Conservation (phyloP, 2,888 invertebrate species). For the Netelia fuscicornis region DNA sequence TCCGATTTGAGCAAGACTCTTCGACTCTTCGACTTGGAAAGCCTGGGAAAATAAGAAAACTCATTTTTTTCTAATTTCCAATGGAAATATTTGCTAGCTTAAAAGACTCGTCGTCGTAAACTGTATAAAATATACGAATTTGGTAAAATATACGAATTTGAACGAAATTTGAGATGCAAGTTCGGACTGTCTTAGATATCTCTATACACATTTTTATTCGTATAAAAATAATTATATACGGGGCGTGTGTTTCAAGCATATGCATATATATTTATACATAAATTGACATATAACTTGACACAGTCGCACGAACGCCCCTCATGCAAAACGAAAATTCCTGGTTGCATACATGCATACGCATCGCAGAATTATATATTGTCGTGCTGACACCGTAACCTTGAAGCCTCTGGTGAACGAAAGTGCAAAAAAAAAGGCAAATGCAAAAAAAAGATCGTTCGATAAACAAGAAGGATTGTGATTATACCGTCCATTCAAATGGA, state of each 20-base stretch:
- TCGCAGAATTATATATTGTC: constrained; percentile 10
- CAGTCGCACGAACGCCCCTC: background rate
- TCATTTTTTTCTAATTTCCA: background rate
- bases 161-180: no score
- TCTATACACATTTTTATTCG: background rate
- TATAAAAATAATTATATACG: no score
- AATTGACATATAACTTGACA: background rate
- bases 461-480: constrained; percentile 5
- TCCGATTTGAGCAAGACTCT: no score
- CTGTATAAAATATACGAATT: no score
- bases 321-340: background rate
- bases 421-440: background rate
- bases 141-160: no score
- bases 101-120: no score
- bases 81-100: no score
- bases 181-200: no score
- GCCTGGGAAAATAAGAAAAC: background rate
- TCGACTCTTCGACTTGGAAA: no score
- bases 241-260: background rate
- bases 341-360: background rate
- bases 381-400: constrained; percentile 18
- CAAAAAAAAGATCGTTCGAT: background rate
- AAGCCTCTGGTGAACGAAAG: constrained; percentile 21
- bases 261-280: background rate
- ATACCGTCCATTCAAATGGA: constrained; percentile 21